Percentiles rank a stretch among this genome's conserved stretches.
These are phyloP conservation scores for Pterobdella sp. DNA, from an alignment of 2,888 invertebrate genomes.

Conservation along the genomic window DNA sequence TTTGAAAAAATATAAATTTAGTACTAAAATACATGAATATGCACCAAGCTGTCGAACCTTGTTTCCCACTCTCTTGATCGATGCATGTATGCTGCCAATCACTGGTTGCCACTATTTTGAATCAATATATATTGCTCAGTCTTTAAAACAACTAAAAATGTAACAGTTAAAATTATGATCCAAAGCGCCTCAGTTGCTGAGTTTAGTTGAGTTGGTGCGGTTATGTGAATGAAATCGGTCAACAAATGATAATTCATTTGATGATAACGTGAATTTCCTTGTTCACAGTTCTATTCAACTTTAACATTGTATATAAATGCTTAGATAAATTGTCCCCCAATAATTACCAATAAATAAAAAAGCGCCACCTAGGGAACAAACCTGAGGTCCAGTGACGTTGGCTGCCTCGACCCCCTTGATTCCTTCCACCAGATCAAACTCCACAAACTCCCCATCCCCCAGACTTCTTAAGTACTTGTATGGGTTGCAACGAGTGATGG, in stretches of 20 bases:
- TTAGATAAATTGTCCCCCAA: too few relatives aligned
- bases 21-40: neutral
- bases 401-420: conserved; percentile 73
- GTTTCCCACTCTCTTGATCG: conserved; percentile 25
- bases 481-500: conserved; percentile 92
- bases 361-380: neutral
- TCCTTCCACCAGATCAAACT: conserved; percentile 88
- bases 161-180: too few relatives aligned
- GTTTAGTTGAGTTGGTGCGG: too few relatives aligned
- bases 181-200: too few relatives aligned
- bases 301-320: too few relatives aligned
- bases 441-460: conserved; percentile 90
- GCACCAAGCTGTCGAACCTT: neutral
- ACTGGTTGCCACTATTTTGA: conserved; percentile 27
- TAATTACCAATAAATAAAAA: neutral
- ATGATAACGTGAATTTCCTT: too few relatives aligned
- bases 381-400: conserved; percentile 90
- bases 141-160: too few relatives aligned
- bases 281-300: too few relatives aligned
- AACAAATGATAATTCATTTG: too few relatives aligned
- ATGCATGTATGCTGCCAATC: conserved; percentile 28
- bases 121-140: too few relatives aligned
- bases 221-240: too few relatives aligned
- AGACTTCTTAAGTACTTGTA: conserved; percentile 94
- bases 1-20: too few relatives aligned